phyloP scores from a whole-genome alignment of 2,888 invertebrate species.

The Trypoxylon attenuatum region DNA sequence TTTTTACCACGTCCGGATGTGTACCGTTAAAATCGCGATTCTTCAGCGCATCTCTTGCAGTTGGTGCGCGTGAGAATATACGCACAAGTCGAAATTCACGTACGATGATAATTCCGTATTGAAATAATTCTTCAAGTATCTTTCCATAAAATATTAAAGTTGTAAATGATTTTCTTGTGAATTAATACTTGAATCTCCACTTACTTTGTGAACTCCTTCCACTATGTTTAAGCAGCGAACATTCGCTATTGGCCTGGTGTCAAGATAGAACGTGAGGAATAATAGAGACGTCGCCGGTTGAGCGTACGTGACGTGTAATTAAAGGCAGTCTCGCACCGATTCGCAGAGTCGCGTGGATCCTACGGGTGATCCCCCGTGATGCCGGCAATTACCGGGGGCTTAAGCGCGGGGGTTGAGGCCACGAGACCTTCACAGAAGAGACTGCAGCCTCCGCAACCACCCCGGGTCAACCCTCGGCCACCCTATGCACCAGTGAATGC shows the following conservation, averaged over 20 bases:
- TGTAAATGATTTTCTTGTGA: too few relatives aligned
- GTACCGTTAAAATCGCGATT: slow-evolving; percentile 29
- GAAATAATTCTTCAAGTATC: too few relatives aligned
- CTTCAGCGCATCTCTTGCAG: neutral
- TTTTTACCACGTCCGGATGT: slow-evolving; percentile 35
- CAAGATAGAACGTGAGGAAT: slow-evolving; percentile 5
- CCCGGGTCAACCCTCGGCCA: slow-evolving; percentile 51
- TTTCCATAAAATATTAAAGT: too few relatives aligned
- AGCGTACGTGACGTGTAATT: slow-evolving; percentile 70
- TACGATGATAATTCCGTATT: too few relatives aligned
- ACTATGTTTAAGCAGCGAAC: too few relatives aligned
- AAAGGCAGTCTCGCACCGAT: slow-evolving; percentile 65
- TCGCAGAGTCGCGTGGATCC: slow-evolving; percentile 66
- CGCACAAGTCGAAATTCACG: too few relatives aligned
- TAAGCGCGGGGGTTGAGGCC: slow-evolving; percentile 42
- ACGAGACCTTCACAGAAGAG: slow-evolving; percentile 54
- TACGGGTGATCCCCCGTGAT: slow-evolving; percentile 68
- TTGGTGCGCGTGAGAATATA: too few relatives aligned
- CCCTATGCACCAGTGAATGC: slow-evolving; percentile 25
- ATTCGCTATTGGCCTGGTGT: too few relatives aligned
- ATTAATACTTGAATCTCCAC: too few relatives aligned
- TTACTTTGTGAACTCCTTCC: too few relatives aligned
- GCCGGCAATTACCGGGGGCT: slow-evolving; percentile 73
- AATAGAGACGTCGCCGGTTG: slow-evolving; percentile 45
- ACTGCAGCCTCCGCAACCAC: slow-evolving; percentile 31